Base-by-base conservation (phyloP, 2,113 vertebrate species). In the Danionella cerebrum region DNA sequence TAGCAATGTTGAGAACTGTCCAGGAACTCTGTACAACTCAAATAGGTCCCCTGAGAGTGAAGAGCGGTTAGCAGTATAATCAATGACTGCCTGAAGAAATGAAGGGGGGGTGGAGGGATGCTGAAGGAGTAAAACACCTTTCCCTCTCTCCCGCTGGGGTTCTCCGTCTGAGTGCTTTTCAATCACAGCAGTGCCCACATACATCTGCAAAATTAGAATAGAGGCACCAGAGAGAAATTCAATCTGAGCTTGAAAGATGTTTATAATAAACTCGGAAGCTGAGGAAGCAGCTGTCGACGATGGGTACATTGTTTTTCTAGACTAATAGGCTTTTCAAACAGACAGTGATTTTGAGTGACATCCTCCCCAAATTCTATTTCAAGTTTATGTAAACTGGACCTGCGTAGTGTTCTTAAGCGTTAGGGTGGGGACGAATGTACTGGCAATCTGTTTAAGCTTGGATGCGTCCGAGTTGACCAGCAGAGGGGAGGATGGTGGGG, bases 131-230 rank as follows among this genome's bases (percentile, higher is more conserved):
- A 50, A 65, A 57, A 21, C 1, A 24, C 31, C 19, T 35, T 14
- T 14, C 19, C 35, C 36, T 33, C n/a, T 53, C 11, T 16, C 72
- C 39, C 24, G 29, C 50, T 4, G 31, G 59, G 73, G 73, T n/a
- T n/a, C 70, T 62, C 47, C 7, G 70, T 19, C 75, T 72, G 65
- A 72, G 70, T 48, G 48, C 66, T 77, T 74, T 77, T 80, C 76
- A 74, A 52, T 77, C 68, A 73, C 1, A 58, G 44, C 35, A 64
- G 69, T 71, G 44, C 42, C 50, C 50, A 35, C 25, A 54, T 67
- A 64, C 69, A 29, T 64, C 50, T 39, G 59, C 64, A 24, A 51
- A 5, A 45, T 31, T 65, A 45, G 13, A 74, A 24, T 63, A 72
- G 47, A 22, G 44, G 64, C 19, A 50, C 54, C 6, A 39, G 16